A percentile compares a stretch with the other conserved stretches of the same genome.
These are phyloP conservation scores for Ricordea florida DNA, from an alignment of 92 coral and sea anemone genomes.

Conservation along the genomic window DNA sequence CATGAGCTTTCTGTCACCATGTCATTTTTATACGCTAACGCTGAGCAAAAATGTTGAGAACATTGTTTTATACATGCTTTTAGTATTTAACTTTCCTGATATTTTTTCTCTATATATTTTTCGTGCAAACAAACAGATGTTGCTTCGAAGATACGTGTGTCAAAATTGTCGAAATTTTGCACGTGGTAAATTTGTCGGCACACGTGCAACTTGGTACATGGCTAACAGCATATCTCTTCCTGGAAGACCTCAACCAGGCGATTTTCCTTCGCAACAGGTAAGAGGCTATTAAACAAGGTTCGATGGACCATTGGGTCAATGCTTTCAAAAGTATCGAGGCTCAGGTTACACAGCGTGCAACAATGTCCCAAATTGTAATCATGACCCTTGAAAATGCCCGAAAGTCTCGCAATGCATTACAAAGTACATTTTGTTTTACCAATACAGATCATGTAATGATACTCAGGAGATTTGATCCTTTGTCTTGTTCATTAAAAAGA, in stretches of 20 bases:
- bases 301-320: not conserved
- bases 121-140: constrained; percentile 67
- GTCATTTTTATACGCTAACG: not conserved
- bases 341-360: no score
- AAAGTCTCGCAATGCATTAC: constrained; percentile 94
- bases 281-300: not conserved
- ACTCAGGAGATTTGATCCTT: no score
- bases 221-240: not conserved
- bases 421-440: no score
- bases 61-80: not conserved
- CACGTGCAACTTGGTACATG: constrained; percentile 65
- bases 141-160: constrained; percentile 72
- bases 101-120: not conserved
- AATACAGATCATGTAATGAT: no score
- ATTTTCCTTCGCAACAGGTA: constrained; percentile 53
- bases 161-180: constrained; percentile 72
- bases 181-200: constrained; percentile 46
- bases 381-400: constrained; percentile 93
- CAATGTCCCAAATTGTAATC: constrained; percentile 92
- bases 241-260: constrained; percentile 23
- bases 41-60: not conserved
- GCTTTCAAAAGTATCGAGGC: no score
- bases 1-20: not conserved
- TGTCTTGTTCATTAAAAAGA: no score
- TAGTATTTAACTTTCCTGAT: not conserved